Base-by-base conservation (phyloP, 1,140 invertebrate species). In the Carposina sasakii region DNA sequence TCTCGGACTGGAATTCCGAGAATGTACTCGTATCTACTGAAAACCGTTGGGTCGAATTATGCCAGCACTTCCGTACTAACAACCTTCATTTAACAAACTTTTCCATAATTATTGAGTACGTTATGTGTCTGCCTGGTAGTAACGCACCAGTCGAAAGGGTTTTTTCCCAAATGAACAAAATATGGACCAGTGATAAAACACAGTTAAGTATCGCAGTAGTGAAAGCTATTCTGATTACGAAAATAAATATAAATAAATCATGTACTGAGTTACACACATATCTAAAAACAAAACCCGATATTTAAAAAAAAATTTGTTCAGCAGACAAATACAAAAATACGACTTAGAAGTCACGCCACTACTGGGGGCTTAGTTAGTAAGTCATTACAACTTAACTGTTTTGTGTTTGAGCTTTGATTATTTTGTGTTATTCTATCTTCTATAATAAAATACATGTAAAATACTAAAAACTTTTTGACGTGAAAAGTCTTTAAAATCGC, bases 21-120 rank as follows among this genome's bases (percentile, higher is more conserved):
- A 65, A 65, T 52, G 55, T 66, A 57, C n/a, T n/a, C n/a, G n/a
- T n/a, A n/a, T 59, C 54, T 26, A 57, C 49, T 21, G 54, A 64
- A 71, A 60, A 8, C 46, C 54, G 56, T 67, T 67, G 53, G 50
- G 59, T 67, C 30, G 62, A 71, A 67, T 17, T 63, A 57, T 64
- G 64, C 49, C 45, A 67, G 58, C 56, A 66, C 36, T 63, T 69
- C 56, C 54, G 19, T 19, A 23, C 47, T 50, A 67, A 63, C 41
- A 70, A 65, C 64, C 49, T 70, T 41, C 30, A 57, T 5, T 54
- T 52, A 54, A 45, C 55, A 62, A 67, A 58, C 23, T 67, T 65
- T 60, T 33, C 10, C 48, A 57, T 68, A 41, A 23, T 63, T 39
- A 63, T 56, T 56, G 50, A 57, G 54, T 60, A 60, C 48, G 57